Percentiles rank a stretch among this genome's conserved stretches.
Evolutionary conservation across 2,888 invertebrate species (phyloP).

Genomic region (Polymixis flavicincta): DNA sequence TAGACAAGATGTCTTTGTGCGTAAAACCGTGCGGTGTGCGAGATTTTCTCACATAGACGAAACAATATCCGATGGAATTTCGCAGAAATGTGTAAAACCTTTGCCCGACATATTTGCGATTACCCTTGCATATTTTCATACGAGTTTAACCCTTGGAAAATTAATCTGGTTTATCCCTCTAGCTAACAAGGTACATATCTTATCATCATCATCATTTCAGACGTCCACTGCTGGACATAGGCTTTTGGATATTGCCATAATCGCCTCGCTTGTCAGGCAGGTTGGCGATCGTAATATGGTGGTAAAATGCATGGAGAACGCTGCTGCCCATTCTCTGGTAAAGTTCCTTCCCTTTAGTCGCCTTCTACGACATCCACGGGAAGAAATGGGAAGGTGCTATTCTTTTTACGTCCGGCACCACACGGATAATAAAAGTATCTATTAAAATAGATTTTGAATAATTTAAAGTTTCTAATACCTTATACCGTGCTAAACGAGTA

Average conservation of each 20-base stretch:
- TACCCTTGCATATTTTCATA: neutral
- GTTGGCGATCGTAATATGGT: too few relatives aligned
- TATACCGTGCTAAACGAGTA: constrained; percentile 13
- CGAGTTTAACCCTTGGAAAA: neutral
- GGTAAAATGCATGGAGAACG: too few relatives aligned
- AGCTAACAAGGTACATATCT: too few relatives aligned
- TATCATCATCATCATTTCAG: too few relatives aligned
- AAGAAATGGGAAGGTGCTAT: too few relatives aligned
- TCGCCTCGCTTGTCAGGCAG: too few relatives aligned
- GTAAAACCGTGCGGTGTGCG: constrained; percentile 41
- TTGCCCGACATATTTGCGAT: neutral
- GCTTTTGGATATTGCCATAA: too few relatives aligned
- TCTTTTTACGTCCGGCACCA: too few relatives aligned
- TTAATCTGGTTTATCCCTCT: neutral
- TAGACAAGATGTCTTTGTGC: constrained; percentile 46
- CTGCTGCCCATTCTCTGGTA: too few relatives aligned
- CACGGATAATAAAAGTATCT: neutral
- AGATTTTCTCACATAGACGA: constrained; percentile 51
- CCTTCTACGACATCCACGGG: too few relatives aligned
- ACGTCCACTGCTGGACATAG: too few relatives aligned
- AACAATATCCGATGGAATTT: constrained; percentile 39
- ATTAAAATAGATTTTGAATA: neutral
- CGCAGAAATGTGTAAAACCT: constrained; percentile 26
- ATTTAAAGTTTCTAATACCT: neutral
- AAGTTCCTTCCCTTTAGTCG: too few relatives aligned